Evolutionary conservation across 23 tunicate genomes (phyloP).

Genomic region (Aplidium turbinatum): DNA sequence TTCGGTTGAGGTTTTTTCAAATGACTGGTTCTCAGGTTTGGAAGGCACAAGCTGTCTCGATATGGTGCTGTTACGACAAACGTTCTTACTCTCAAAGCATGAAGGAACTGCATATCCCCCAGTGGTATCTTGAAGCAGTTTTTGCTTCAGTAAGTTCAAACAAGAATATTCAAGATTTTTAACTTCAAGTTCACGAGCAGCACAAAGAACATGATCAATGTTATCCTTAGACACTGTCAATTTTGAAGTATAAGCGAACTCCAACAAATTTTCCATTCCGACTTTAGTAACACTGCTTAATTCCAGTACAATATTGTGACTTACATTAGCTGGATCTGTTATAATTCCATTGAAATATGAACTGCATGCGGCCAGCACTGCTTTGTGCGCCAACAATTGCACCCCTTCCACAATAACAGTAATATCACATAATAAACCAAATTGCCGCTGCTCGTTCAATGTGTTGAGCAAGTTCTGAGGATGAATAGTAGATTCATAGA

Average conservation of each 20-base stretch:
- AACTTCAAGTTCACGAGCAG: conserved; percentile 74
- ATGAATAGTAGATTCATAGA: conserved; percentile 86
- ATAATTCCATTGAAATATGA: conserved; percentile 85
- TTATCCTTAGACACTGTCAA: conserved; percentile 63
- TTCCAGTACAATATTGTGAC: conserved; percentile 90
- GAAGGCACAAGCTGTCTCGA: conserved; percentile 43
- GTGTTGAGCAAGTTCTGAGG: conserved; percentile 52
- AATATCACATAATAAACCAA: conserved; percentile 85
- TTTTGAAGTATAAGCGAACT: conserved; percentile 95
- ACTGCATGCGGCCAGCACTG: conserved; percentile 86
- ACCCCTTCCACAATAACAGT: conserved; percentile 85
- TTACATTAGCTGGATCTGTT: conserved; percentile 85
- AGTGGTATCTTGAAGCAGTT: conserved; percentile 47
- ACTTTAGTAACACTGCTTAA: conserved; percentile 72
- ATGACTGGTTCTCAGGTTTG: neutral
- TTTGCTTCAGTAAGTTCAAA: conserved; percentile 65
- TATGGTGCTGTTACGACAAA: conserved; percentile 65
- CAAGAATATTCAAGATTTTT: conserved; percentile 92
- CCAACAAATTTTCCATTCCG: conserved; percentile 64
- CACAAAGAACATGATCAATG: conserved; percentile 72
- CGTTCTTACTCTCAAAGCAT: conserved; percentile 42
- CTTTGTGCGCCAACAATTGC: conserved; percentile 78
- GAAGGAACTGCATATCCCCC: neutral
- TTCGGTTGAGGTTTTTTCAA: too few species aligned
- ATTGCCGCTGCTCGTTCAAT: conserved; percentile 80